Percentiles rank a stretch among this genome's conserved stretches.
phyloP scores from a whole-genome alignment of 2,888 invertebrate species.

The Apodemia hepburni region DNA sequence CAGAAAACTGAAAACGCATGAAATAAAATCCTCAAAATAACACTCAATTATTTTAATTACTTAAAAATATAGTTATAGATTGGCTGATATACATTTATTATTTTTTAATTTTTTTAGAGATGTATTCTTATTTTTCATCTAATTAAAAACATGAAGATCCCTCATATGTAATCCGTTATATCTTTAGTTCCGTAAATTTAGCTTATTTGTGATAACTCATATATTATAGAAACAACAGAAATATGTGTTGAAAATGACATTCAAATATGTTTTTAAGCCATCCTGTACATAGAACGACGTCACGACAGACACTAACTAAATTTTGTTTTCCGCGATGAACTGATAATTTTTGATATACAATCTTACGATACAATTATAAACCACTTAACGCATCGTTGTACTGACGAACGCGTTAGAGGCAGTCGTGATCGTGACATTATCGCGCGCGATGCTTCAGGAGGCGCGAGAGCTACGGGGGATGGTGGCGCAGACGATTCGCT shows the following conservation, averaged over 20 bases:
- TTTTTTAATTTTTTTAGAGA: no score
- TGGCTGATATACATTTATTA: no score
- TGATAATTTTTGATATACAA: constrained; percentile 75
- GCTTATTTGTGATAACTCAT: no score
- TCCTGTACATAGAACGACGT: constrained; percentile 45
- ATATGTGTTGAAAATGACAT: not conserved
- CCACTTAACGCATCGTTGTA: constrained; percentile 63
- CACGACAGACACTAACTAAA: constrained; percentile 61
- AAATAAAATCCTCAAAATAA: no score
- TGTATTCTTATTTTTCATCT: no score
- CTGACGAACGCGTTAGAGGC: constrained; percentile 52
- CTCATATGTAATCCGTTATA: no score
- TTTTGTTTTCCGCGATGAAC: constrained; percentile 66
- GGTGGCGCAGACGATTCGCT: constrained; percentile 54
- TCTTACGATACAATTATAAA: constrained; percentile 75
- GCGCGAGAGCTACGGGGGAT: constrained; percentile 59
- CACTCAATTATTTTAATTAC: no score
- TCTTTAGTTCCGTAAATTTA: no score
- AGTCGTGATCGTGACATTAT: constrained; percentile 77
- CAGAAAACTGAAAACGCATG: no score
- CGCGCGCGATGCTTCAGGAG: constrained; percentile 75
- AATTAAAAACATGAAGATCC: no score
- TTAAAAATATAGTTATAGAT: no score
- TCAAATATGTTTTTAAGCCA: not conserved
- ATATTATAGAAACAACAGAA: no score